These are phyloP conservation scores for Amphipoea oculea DNA, from an alignment of 2,888 invertebrate genomes.

Conservation along the genomic window DNA sequence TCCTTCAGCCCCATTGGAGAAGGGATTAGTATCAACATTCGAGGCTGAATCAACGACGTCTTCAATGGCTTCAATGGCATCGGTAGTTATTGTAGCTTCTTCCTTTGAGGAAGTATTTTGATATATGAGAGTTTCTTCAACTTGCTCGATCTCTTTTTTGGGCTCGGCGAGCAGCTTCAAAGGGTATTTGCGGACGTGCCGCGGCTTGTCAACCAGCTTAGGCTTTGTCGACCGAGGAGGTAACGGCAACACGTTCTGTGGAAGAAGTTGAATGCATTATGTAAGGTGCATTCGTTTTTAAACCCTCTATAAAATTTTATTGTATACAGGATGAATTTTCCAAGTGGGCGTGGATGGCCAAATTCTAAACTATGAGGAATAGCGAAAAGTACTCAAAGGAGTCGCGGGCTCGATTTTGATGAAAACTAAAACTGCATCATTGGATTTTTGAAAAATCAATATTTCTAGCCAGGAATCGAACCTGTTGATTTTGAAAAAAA, in stretches of 20 bases:
- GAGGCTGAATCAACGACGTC: conserved; percentile 69
- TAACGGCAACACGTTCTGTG: conserved; percentile 78
- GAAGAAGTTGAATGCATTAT: conserved; percentile 47
- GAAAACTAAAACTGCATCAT: no score
- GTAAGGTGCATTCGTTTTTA: not conserved
- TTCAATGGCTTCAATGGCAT: conserved; percentile 66
- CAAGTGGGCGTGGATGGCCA: no score
- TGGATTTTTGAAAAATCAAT: no score
- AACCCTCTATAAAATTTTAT: not conserved
- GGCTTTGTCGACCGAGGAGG: conserved; percentile 83
- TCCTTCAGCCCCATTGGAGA: conserved; percentile 63
- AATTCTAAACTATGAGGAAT: no score
- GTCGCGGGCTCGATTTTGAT: no score
- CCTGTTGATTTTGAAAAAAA: no score
- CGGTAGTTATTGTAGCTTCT: conserved; percentile 17
- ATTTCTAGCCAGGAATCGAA: no score
- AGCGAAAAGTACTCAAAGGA: no score
- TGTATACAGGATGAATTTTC: not conserved
- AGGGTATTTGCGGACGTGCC: conserved; percentile 84
- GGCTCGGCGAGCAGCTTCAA: conserved; percentile 71
- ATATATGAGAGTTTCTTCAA: conserved; percentile 71
- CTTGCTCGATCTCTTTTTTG: conserved; percentile 10
- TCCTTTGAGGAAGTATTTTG: conserved; percentile 76
- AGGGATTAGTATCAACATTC: conserved; percentile 78
- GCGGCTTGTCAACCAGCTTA: conserved; percentile 81